Percentiles rank a stretch among this genome's conserved stretches.
These are phyloP conservation scores for Ctenoplectra terminalis DNA, from an alignment of 1,140 invertebrate species.

Conservation along the genomic window DNA sequence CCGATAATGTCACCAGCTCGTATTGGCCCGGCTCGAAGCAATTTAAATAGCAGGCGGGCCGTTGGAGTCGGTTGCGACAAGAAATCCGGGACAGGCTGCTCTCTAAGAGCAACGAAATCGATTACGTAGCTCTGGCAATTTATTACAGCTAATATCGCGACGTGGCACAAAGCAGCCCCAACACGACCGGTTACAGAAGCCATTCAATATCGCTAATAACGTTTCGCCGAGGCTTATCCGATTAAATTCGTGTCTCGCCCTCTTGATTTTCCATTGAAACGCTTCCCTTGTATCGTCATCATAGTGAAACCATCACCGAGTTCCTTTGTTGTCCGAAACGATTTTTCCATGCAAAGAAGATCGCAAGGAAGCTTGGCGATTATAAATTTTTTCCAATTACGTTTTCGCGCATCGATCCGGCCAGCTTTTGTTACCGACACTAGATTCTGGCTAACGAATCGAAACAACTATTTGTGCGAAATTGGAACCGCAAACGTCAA, in stretches of 20 bases:
- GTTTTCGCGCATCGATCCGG: neutral
- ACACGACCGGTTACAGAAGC: neutral
- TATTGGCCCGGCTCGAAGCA: neutral
- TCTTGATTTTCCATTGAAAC: neutral
- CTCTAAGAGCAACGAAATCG: constrained; percentile 21
- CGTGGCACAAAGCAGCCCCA: neutral
- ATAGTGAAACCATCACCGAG: too few relatives aligned
- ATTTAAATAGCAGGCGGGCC: constrained; percentile 25
- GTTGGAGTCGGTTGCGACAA: neutral
- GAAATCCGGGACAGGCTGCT: constrained; percentile 11
- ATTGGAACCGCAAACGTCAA: neutral
- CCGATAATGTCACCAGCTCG: constrained; percentile 22
- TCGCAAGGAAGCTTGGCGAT: too few relatives aligned
- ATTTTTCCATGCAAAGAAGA: too few relatives aligned
- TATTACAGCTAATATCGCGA: constrained; percentile 31
- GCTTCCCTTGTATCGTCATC: neutral
- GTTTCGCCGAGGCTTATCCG: neutral
- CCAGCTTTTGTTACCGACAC: too few relatives aligned
- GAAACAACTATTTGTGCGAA: neutral
- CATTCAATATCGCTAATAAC: constrained; percentile 10
- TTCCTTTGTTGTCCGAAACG: too few relatives aligned
- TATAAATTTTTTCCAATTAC: too few relatives aligned
- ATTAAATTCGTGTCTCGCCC: neutral
- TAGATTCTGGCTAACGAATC: neutral
- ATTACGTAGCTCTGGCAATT: constrained; percentile 25